These are phyloP conservation scores for Glaucidium brasilianum DNA, from an alignment of 2,113 vertebrate species.

Conservation along the genomic window DNA sequence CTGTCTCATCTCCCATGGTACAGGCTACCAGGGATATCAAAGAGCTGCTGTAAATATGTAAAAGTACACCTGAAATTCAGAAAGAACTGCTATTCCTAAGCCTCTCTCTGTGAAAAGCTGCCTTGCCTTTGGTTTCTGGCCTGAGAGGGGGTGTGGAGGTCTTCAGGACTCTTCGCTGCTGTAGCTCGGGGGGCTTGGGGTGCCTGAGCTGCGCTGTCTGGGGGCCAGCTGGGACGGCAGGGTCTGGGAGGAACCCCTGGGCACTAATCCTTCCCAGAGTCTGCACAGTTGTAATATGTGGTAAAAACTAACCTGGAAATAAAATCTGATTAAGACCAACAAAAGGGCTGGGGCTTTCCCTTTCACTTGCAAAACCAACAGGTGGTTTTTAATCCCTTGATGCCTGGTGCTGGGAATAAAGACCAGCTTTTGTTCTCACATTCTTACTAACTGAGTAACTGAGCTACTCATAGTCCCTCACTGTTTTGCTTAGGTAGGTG, in stretches of 20 bases:
- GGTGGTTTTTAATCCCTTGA: neutral
- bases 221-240: neutral
- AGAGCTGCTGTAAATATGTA: neutral
- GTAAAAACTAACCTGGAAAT: neutral
- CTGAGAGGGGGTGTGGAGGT: neutral
- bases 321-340: neutral
- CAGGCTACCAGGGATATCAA: neutral
- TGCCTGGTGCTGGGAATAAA: neutral
- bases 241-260: neutral
- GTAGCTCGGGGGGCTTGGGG: too few species aligned
- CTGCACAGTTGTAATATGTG: fast-evolving
- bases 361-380: neutral
- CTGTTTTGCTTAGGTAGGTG: neutral
- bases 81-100: neutral
- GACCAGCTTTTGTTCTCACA: neutral
- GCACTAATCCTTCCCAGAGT: neutral
- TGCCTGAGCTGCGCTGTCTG: neutral
- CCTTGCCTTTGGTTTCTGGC: neutral
- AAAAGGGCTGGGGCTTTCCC: neutral
- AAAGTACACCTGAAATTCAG: neutral
- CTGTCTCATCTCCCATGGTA: fast-evolving
- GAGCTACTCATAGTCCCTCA: neutral
- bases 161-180: neutral
- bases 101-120: neutral
- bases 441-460: neutral